Evolutionary conservation across 2,797 vertebrate species (phyloP).

Genomic region (Adrianichthys oophorus): DNA sequence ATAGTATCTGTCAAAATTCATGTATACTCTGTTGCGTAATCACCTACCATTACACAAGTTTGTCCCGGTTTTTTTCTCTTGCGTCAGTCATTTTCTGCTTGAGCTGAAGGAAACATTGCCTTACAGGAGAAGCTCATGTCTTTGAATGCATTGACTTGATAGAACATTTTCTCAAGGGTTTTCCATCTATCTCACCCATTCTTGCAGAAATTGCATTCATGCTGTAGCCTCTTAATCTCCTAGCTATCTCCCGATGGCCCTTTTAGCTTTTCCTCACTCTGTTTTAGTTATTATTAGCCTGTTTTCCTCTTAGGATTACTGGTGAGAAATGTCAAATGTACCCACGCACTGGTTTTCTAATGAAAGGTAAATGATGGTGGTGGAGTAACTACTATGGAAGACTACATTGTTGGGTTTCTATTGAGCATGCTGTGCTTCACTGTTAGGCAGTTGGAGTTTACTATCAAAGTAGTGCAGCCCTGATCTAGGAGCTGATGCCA

Average conservation of each 20-base stretch:
- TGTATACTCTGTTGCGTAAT: too few relatives aligned
- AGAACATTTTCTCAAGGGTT: neutral
- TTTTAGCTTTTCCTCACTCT: conserved; percentile 28
- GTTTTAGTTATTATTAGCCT: conserved; percentile 56
- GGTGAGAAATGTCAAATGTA: conserved; percentile 32
- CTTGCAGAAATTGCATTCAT: conserved; percentile 9
- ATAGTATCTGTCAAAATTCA: neutral
- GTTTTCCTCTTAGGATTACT: conserved; percentile 29
- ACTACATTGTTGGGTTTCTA: conserved; percentile 10
- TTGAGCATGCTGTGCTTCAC: conserved; percentile 18
- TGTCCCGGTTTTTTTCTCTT: too few relatives aligned
- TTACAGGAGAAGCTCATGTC: conserved; percentile 8
- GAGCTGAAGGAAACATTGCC: conserved; percentile 3
- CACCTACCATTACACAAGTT: neutral
- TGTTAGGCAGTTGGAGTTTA: conserved; percentile 15
- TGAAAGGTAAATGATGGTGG: conserved; percentile 7
- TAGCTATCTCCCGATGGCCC: conserved; percentile 28
- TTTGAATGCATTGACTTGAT: conserved; percentile 13
- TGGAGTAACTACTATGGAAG: conserved; percentile 14
- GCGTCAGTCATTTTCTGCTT: too few relatives aligned
- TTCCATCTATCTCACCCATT: conserved; percentile 2
- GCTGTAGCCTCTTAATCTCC: conserved; percentile 16
- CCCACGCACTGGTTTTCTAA: conserved; percentile 38
- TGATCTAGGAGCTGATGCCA: conserved; percentile 36
- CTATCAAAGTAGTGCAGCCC: conserved; percentile 23